phyloP scores from a whole-genome alignment of 2,797 vertebrate genomes.

The Argya squamiceps region DNA sequence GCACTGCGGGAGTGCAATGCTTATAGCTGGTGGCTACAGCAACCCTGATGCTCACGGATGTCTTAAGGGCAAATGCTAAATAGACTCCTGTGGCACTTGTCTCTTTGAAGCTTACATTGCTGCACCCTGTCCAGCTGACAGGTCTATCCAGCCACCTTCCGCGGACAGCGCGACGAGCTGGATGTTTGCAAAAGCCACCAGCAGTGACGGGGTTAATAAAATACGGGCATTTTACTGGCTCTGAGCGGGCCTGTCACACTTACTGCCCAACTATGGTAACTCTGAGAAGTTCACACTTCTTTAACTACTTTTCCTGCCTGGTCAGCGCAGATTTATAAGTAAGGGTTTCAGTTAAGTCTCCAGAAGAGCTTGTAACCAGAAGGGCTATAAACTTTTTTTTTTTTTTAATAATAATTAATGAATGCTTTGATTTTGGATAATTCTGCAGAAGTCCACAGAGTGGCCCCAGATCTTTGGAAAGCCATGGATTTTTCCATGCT shows the following conservation, averaged over 20 bases:
- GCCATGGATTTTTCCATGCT: constrained; percentile 46
- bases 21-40: constrained; percentile 53
- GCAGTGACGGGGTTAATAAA: constrained; percentile 55
- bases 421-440: constrained; percentile 49
- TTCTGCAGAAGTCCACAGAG: constrained; percentile 67
- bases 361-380: constrained; percentile 60
- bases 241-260: background rate
- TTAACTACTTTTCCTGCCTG: constrained; percentile 59
- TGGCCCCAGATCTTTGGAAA: constrained; percentile 48
- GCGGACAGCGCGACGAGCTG: background rate
- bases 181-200: constrained; percentile 53
- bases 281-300: constrained; percentile 45
- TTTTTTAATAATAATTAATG: background rate
- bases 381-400: constrained; percentile 66
- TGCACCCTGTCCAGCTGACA: constrained; percentile 65
- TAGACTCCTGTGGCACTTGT: constrained; percentile 32
- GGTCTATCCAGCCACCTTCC: constrained; percentile 51
- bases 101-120: constrained; percentile 59
- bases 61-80: constrained; percentile 67
- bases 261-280: constrained; percentile 58
- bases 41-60: constrained; percentile 40
- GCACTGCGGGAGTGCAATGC: background rate
- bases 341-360: constrained; percentile 51
- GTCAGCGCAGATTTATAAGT: constrained; percentile 56
- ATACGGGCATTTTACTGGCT: constrained; percentile 22